Percentiles rank a stretch among this genome's conserved stretches.
Evolutionary conservation across 2,888 invertebrate species (phyloP).

Genomic region (Leptinotarsa peninsularis): DNA sequence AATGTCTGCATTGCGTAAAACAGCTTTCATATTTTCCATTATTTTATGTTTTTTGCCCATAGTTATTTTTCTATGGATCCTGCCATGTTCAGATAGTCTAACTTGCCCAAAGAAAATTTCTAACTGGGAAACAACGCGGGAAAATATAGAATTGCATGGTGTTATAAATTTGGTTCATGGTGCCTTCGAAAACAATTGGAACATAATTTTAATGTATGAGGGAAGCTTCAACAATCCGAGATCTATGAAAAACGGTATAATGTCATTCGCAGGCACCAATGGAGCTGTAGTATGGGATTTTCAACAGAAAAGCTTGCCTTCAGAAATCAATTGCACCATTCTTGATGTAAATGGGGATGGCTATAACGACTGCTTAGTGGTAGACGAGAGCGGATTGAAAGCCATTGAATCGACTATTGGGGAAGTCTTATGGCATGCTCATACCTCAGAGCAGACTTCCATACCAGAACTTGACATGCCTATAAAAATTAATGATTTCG

Average conservation of each 20-base stretch:
- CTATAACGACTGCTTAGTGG: constrained; percentile 79
- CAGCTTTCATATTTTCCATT: constrained; percentile 78
- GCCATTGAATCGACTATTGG: constrained; percentile 74
- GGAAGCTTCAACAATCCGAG: constrained; percentile 74
- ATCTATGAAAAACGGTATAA: constrained; percentile 62
- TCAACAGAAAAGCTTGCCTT: constrained; percentile 76
- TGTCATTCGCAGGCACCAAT: constrained; percentile 66
- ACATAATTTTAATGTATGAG: constrained; percentile 80
- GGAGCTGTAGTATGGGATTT: constrained; percentile 81
- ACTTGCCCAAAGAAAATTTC: constrained; percentile 76
- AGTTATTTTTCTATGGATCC: constrained; percentile 79
- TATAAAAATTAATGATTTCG: constrained; percentile 77
- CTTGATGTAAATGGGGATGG: constrained; percentile 80
- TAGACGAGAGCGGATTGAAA: constrained; percentile 77
- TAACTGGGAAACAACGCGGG: constrained; percentile 77
- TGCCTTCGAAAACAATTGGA: constrained; percentile 73
- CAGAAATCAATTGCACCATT: constrained; percentile 78
- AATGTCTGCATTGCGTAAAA: constrained; percentile 77
- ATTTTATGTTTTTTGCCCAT: constrained; percentile 78
- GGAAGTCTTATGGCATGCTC: constrained; percentile 71
- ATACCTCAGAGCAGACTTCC: constrained; percentile 69
- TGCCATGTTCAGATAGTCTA: constrained; percentile 79
- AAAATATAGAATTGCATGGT: constrained; percentile 78
- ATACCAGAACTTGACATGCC: constrained; percentile 77
- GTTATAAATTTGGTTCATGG: constrained; percentile 78